phyloP scores from a whole-genome alignment of 2,888 invertebrate genomes.

The Conchocele bisecta region DNA sequence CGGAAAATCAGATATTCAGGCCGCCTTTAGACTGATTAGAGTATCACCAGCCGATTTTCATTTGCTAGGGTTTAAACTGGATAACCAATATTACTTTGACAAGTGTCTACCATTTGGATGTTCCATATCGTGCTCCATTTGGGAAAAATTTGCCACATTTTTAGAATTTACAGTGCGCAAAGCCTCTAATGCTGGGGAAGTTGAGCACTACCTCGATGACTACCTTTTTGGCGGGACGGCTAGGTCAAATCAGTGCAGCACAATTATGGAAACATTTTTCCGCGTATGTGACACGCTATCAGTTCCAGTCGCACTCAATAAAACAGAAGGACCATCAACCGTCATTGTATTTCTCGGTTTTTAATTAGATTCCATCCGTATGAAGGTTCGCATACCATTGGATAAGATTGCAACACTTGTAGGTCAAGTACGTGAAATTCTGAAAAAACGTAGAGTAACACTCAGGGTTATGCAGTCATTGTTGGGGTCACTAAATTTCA shows the following conservation, averaged over 20 bases:
- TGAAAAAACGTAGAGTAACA: slow-evolving; percentile 7
- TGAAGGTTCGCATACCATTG: slow-evolving; percentile 24
- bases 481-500: slow-evolving; percentile 28
- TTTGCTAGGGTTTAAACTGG: slow-evolving; percentile 24
- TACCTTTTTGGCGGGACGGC: slow-evolving; percentile 15
- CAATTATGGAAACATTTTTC: slow-evolving; percentile 2
- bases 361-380: slow-evolving; percentile 17
- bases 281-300: background rate
- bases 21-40: slow-evolving; percentile 8
- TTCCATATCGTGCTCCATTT: slow-evolving; percentile 19
- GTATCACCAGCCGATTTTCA: slow-evolving; percentile 37
- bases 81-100: no score
- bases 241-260: background rate
- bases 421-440: slow-evolving; percentile 1
- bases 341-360: slow-evolving; percentile 19
- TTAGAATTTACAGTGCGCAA: slow-evolving; percentile 34
- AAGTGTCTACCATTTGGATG: slow-evolving; percentile 37
- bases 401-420: slow-evolving; percentile 15
- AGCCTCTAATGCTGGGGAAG: slow-evolving; percentile 28
- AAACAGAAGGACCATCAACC: slow-evolving; percentile 9
- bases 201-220: slow-evolving; percentile 34
- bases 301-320: slow-evolving; percentile 14
- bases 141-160: no score
- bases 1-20: slow-evolving; percentile 2
- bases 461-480: slow-evolving; percentile 32